Conservation (phyloP, 2,113 vertebrate species). For the Pithys albifrons region DNA sequence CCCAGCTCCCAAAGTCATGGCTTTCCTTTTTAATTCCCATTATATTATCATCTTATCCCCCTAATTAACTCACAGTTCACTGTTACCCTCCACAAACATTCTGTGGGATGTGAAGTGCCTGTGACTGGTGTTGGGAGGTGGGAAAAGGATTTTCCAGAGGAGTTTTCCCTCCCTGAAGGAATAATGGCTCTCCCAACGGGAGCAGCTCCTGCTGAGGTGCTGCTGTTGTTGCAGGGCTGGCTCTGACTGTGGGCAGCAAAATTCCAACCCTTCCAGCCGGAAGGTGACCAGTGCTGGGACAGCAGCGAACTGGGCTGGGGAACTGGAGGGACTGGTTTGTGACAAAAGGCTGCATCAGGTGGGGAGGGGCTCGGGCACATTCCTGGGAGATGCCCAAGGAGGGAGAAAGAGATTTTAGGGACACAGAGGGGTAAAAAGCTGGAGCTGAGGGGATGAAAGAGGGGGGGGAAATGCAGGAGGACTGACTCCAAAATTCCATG, state of each 20-base stretch:
- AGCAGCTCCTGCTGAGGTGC: background rate
- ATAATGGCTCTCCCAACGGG: background rate
- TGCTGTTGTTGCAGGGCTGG: background rate
- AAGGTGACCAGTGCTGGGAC: background rate
- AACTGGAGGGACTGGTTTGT: constrained; percentile 7
- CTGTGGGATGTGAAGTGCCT: background rate
- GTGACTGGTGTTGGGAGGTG: background rate
- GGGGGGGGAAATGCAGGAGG: background rate
- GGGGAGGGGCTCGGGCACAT: background rate
- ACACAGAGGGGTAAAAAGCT: background rate
- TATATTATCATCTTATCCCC: background rate
- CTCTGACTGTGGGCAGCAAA: background rate
- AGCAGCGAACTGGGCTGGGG: background rate
- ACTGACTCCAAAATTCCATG: background rate
- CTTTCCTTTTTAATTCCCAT: background rate
- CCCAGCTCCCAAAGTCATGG: background rate
- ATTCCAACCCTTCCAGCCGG: background rate
- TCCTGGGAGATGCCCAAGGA: background rate
- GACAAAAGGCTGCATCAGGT: constrained; percentile 25
- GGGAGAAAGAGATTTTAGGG: background rate
- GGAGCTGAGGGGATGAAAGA: background rate
- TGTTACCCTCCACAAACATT: accelerated
- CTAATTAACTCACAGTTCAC: background rate
- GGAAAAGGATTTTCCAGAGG: background rate
- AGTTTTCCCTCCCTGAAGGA: background rate